Evolutionary conservation across 2,888 invertebrate species (phyloP), one percentile per base, ranked within the genome.

Genomic region (Anthoptus insignis): DNA sequence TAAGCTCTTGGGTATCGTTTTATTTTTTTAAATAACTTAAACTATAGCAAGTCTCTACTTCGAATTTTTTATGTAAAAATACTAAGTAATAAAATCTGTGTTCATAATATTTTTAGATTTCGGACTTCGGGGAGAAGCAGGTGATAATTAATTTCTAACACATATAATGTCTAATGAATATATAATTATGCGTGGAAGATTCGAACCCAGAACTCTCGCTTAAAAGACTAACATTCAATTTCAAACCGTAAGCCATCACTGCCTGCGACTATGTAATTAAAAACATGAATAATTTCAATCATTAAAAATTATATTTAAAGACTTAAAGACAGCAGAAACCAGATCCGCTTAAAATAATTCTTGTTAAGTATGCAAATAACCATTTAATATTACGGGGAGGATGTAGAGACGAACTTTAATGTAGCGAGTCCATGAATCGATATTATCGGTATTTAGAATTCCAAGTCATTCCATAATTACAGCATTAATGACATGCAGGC

Each of bases 401-500:
- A 49, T 47, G 56, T 56, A 56, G 21, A 9, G 37, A 49, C 21
- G 29, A 56, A 63, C 59, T 13, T 56, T 50, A 67, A 54, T 24
- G 47, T 54, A 27, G 65, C 68, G 59, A 66, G 67, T 71, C 71
- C 67, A 67, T 72, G 73, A 76, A 80, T 79, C 73, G 73, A 80
- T 80, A 79, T 81, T 83, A 84, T 81, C 80, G 78, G 79, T 81
- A 76, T 66, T 81, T 84, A 83, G 79, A 84, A 74, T 74, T 72
- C 73, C 73, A 72, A 70, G 67, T 75, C 73, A 74, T 75, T 76
- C 79, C 77, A 76, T 86, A 88, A 88, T 88, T 85, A 82, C 78
- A 69, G 80, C 72, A 81, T 82, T 84, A 86, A 77, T 81, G 77
- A 79, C 83, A 81, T 84, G 80, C 77, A 78, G 65, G 70, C 71